Conservation (phyloP, 2,888 invertebrate species). For the Halictus ligatus region DNA sequence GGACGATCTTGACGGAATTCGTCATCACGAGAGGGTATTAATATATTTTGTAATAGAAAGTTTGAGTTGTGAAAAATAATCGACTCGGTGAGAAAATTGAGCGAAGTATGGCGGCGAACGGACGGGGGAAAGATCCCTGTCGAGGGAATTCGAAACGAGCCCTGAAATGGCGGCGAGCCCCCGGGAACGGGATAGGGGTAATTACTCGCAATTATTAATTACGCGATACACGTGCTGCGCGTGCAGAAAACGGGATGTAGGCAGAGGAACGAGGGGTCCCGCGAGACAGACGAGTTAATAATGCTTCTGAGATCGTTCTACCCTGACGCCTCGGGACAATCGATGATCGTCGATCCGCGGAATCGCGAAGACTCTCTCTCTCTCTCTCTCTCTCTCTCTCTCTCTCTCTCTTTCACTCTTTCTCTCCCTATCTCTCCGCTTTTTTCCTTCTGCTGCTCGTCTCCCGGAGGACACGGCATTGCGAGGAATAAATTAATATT, state of each 20-base stretch:
- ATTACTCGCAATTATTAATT: conserved; percentile 72
- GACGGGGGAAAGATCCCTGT: neutral
- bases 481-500: conserved; percentile 76
- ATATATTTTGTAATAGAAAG: neutral
- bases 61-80: neutral
- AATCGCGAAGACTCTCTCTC: conserved; percentile 42
- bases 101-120: neutral
- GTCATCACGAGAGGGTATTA: neutral
- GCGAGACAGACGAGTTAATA: conserved; percentile 61
- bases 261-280: conserved; percentile 49
- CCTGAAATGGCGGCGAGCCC: conserved; percentile 14
- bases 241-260: conserved; percentile 42
- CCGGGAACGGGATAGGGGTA: conserved; percentile 58
- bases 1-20: neutral
- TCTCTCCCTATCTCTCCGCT: neutral
- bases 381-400: neutral
- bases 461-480: conserved; percentile 63
- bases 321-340: conserved; percentile 62
- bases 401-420: neutral
- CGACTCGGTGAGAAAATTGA: neutral
- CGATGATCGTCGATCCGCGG: conserved; percentile 65
- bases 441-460: conserved; percentile 3
- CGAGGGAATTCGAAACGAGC: conserved; percentile 27
- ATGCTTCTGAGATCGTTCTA: conserved; percentile 60
- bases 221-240: conserved; percentile 46